Evolutionary conservation across 35 echinoderm and acorn worm species (phyloP), one percentile per base, ranked within the genome.

Genomic region (Ptychodera flava): DNA sequence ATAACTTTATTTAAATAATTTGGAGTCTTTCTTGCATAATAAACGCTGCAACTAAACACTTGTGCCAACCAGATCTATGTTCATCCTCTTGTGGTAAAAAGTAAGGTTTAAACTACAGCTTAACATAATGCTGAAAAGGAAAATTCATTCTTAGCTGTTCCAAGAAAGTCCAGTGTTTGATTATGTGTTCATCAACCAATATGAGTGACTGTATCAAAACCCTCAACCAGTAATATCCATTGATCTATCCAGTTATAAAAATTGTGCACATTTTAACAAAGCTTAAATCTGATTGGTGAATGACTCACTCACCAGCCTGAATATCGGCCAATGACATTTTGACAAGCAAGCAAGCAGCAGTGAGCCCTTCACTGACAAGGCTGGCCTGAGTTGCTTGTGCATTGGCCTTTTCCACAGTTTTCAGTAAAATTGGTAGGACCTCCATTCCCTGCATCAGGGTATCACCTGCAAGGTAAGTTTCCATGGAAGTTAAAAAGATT

Each of bases 371-470:
- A 36, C 88, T 99, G 36, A 99, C 93, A 38, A 93, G 87, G 38
- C 88, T 33, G 83, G 88, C 76, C 76, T 94, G 96, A 78, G 89
- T 99, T 10, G 96, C 38, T 86, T 99, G 96, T 16, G 88, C 36
- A 31, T 92, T 86, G 36, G 96, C 96, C 34, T 89, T 92, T 80
- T 99, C 96, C 45, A 99, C 29, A 35, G 96, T 94, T 33, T 94
- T 88, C 34, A 94, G 92, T 87, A 99, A 85, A 10, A 92, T 35
- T n/a, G 96, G 93, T 38, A 99, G 81, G 52, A 99, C 78, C 34
- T 90, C 85, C 0, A 99, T 22, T 0, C 88, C 96, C 79, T 94
- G 87, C 0, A 90, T n/a, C 0, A 99, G 78, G 33, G 87, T 94
- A 82, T 98, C 93, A 52, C 95, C 95, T 95, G 36, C 15, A 33